Evolutionary conservation across 2,797 vertebrate species (phyloP).

Genomic region (Hippoglossus hippoglossus): DNA sequence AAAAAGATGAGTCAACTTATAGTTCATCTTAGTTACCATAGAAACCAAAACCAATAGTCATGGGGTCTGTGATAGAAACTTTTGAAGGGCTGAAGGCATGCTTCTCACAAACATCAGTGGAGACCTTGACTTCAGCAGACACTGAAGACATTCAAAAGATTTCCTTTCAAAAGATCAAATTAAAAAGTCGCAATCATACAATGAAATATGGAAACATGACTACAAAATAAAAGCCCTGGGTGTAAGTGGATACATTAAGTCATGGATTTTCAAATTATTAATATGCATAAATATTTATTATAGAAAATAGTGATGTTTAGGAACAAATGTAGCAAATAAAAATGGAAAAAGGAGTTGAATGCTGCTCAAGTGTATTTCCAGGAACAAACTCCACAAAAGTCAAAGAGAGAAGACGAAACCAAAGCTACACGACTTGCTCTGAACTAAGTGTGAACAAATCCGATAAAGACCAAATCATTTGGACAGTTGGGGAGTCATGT

Average conservation of each 20-base stretch:
- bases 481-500: conserved; percentile 41
- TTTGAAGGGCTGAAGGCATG: conserved; percentile 72
- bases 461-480: not conserved
- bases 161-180: not conserved
- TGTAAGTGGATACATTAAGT: not conserved
- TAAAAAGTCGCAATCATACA: not conserved
- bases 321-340: no score
- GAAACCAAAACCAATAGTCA: conserved; percentile 85
- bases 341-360: not conserved
- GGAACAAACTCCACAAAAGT: not conserved
- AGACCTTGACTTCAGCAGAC: conserved; percentile 67
- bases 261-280: not conserved
- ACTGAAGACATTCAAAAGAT: conserved; percentile 22
- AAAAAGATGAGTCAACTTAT: conserved; percentile 81
- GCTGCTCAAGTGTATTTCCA: not conserved
- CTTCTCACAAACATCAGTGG: conserved; percentile 50
- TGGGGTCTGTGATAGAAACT: conserved; percentile 77
- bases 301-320: no score
- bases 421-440: not conserved
- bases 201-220: not conserved
- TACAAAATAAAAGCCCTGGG: not conserved
- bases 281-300: no score
- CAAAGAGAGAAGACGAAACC: not conserved
- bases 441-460: not conserved
- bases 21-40: conserved; percentile 84